Evolutionary conservation across 2,888 invertebrate genomes (phyloP).

Genomic region (Plusia festucae): DNA sequence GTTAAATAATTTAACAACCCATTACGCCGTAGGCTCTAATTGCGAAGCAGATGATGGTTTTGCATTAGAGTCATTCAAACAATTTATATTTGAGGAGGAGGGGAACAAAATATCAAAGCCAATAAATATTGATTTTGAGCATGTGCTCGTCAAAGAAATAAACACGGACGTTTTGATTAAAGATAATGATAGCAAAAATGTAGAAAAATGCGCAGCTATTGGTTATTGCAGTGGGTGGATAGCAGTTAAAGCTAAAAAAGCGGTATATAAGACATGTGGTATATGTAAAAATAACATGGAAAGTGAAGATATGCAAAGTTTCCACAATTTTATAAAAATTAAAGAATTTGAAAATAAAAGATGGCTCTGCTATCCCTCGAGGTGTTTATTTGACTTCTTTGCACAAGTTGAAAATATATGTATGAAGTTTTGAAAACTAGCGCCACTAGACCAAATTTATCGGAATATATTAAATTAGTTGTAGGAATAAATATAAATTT

Average conservation of each 20-base stretch:
- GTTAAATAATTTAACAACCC: background rate
- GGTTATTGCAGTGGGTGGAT: background rate
- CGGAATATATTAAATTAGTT: no score
- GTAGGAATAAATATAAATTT: no score
- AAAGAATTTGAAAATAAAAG: no score
- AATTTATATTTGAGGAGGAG: background rate
- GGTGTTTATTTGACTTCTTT: no score
- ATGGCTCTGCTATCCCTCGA: no score
- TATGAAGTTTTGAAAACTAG: no score
- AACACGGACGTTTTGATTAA: background rate
- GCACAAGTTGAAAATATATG: no score
- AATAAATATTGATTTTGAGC: background rate
- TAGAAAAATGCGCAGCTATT: background rate
- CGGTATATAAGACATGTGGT: no score
- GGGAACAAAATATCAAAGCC: background rate
- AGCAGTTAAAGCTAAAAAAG: background rate
- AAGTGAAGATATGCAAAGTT: no score
- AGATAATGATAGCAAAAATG: background rate
- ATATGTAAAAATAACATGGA: no score
- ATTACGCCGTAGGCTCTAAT: background rate
- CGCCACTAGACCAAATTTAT: no score
- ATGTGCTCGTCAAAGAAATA: background rate
- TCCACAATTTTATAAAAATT: no score
- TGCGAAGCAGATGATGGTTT: background rate
- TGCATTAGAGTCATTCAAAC: background rate